Evolutionary conservation across 2,113 vertebrate species (phyloP), one percentile per base, ranked within the genome.

Genomic region (Pagrus major): DNA sequence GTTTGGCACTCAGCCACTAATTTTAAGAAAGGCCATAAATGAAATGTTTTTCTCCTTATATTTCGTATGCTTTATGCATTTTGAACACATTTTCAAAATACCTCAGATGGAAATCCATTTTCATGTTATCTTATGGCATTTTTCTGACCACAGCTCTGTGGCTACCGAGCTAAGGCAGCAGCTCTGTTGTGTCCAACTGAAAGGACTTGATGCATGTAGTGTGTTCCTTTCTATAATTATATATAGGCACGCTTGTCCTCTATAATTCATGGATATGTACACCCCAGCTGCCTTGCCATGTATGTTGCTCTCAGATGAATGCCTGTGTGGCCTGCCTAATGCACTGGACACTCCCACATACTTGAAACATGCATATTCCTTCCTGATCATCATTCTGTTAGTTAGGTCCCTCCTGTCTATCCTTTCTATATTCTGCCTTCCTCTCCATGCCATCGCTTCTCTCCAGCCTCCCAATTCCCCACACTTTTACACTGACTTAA

Each of bases 231-330:
- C 31, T 65, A 66, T 75, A 87, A 78, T 81, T 63, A 67, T 71
- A 77, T 42, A 76, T 54, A 58, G 56, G 67, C 59, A 41, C 68
- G 46, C 9, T 52, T n/a, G 60, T 27, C 42, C 46, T 90, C 58
- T 72, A 89, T 90, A 83, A 91, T 88, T 90, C 65, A 90, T 87
- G 68, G n/a, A 56, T 61, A 68, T 63, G 64, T 74, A 39, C 55
- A 56, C 33, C 25, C 23, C 71, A 83, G 80, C 66, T 70, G 55
- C 46, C 68, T 61, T 31, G 1, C 60, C 76, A 81, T 8, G 6
- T 55, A 90, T 83, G 63, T 21, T 78, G 31, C 55, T 80, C 61
- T 59, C 80, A 68, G 31, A 51, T 77, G 61, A 74, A 63, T 73
- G 82, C 68, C 33, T 72, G 1, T 65, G 60, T 73, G 75, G 51